Evolutionary conservation across 2,888 invertebrate genomes (phyloP), one percentile per base, ranked within the genome.

Genomic region (Cacoxenus indagator): DNA sequence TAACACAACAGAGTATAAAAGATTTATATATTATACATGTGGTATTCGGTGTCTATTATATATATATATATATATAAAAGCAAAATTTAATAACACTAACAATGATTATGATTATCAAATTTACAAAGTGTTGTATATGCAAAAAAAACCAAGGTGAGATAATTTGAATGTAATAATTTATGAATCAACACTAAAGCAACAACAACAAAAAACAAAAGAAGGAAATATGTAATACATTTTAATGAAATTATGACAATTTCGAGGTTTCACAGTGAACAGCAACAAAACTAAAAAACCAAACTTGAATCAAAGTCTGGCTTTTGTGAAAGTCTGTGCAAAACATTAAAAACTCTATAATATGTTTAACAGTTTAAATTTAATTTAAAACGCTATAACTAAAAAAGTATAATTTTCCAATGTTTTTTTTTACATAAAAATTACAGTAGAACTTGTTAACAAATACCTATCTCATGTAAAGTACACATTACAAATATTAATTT

Each of bases 191-290:
- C 37, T 46, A 64, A 61, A 74, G 68, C 67, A 62, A 65, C 68
- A 62, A 64, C 70, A 69, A 74, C 8, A 48, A 4, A 48, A 48
- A 62, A 51, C 64, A 68, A 69, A 67, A 48, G 17, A 70, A 69
- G 19, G 17, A 46, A 46, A 67, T 43, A 27, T 1, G n/a, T 14
- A 57, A 57, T 27, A 57, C 17, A 29, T 76, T 82, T 81, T 78
- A 75, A 78, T 76, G 75, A 85, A 85, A 77, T 84, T 78, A 85
- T 77, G 85, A 84, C 85, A 85, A 85, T 85, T 85, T 83, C 76
- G 79, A 85, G 85, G 85, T 85, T 85, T 85, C 85, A 85, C 76
- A 74, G 77, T 65, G 71, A 78, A 71, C 69, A 77, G 72, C 70
- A 70, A 71, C 68, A 70, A 72, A 69, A 66, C 64, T 64, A 48